These are phyloP conservation scores for Trichogramma pretiosum DNA, from an alignment of 1,140 invertebrate genomes.

Conservation along the genomic window DNA sequence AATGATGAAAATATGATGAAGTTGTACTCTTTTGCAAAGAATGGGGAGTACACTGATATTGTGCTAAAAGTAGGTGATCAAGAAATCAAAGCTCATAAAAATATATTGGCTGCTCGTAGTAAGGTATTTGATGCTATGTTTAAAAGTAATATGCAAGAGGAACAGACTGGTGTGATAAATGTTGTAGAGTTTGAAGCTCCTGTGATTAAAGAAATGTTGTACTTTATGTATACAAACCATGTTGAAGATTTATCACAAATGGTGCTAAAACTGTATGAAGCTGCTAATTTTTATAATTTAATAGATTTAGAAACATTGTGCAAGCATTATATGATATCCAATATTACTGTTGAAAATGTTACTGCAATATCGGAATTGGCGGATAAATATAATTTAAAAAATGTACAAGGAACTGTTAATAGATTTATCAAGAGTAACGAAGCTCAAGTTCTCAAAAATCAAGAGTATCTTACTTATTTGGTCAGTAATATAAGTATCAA, in stretches of 20 bases:
- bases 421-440: constrained; percentile 7
- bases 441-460: constrained; percentile 1
- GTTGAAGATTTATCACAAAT: constrained; percentile 8
- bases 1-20: constrained; percentile 6
- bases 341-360: constrained; percentile 1
- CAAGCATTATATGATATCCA: constrained; percentile 2
- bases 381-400: constrained; percentile 5
- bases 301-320: constrained; percentile 3
- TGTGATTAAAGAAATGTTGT: constrained; percentile 5
- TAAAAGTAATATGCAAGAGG: constrained; percentile 5
- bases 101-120: constrained; percentile 8
- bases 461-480: constrained; percentile 4
- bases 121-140: constrained; percentile 13
- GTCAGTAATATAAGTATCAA: neutral
- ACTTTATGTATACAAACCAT: constrained; percentile 9
- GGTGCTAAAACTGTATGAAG: neutral
- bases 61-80: constrained; percentile 1
- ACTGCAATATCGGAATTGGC: neutral
- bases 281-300: constrained; percentile 6
- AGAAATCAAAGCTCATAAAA: constrained; percentile 8
- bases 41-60: constrained; percentile 2
- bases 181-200: constrained; percentile 1
- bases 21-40: neutral
- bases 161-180: constrained; percentile 1
- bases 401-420: neutral